These are phyloP conservation scores for Cephus spinipes DNA, from an alignment of 2,888 invertebrate genomes.

Conservation along the genomic window DNA sequence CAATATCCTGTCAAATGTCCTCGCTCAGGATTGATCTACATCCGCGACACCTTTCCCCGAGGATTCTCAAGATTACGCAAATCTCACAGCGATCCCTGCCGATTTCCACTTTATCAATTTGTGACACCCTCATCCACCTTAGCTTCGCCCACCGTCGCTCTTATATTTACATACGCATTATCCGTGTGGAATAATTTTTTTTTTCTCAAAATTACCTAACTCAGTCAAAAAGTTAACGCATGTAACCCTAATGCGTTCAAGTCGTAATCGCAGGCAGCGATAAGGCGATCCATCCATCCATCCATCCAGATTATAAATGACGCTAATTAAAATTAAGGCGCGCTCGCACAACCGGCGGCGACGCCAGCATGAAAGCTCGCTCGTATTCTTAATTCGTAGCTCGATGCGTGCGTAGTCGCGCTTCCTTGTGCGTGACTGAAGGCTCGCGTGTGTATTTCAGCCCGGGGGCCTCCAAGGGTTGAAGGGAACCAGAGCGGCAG, in stretches of 20 bases:
- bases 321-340: slow-evolving; percentile 42
- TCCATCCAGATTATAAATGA: slow-evolving; percentile 38
- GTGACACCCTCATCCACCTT: background rate
- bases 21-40: background rate
- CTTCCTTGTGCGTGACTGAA: slow-evolving; percentile 30
- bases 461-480: background rate
- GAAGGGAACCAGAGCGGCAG: background rate
- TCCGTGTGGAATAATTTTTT: background rate
- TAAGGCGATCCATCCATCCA: slow-evolving; percentile 16
- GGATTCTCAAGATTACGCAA: background rate
- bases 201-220: background rate
- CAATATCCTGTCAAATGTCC: slow-evolving; percentile 20
- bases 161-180: background rate
- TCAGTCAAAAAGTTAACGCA: background rate
- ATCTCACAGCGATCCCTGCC: background rate
- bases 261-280: slow-evolving; percentile 11
- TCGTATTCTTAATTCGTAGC: slow-evolving; percentile 35
- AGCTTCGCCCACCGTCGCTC: background rate
- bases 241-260: slow-evolving; percentile 17
- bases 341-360: slow-evolving; percentile 24
- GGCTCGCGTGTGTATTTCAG: slow-evolving; percentile 33
- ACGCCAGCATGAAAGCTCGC: slow-evolving; percentile 32
- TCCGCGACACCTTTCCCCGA: background rate
- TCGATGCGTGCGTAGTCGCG: slow-evolving; percentile 31
- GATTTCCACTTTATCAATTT: background rate